These are phyloP conservation scores for Diabrotica virgifera DNA, from an alignment of 1,140 invertebrate genomes.

Conservation along the genomic window DNA sequence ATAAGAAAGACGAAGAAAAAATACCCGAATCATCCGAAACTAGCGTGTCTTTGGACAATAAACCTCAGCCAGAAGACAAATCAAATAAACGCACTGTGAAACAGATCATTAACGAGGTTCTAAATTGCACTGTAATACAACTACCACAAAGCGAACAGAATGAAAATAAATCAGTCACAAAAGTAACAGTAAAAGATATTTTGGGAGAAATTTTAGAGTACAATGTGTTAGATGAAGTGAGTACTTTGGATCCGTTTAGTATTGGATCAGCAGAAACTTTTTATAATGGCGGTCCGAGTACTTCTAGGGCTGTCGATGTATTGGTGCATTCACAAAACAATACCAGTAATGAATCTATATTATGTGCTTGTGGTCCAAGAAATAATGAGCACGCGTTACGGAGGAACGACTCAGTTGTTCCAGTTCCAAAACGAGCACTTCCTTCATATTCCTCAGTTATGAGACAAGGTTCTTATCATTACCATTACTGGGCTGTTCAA, in stretches of 20 bases:
- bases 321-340: not conserved
- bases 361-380: not conserved
- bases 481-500: too few relatives aligned
- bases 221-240: not conserved
- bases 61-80: too few relatives aligned
- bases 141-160: not conserved
- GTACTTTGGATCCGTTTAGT: too few relatives aligned
- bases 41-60: too few relatives aligned
- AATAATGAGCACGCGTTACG: not conserved
- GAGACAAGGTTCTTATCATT: conserved; percentile 22
- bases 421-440: conserved; percentile 22
- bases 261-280: not conserved
- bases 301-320: not conserved
- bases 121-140: conserved; percentile 4
- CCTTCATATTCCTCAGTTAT: conserved; percentile 41
- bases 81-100: conserved; percentile 8
- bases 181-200: conserved; percentile 15
- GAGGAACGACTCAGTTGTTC: conserved; percentile 11
- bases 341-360: not conserved
- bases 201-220: conserved; percentile 13
- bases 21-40: too few relatives aligned
- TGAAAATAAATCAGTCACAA: not conserved
- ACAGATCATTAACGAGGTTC: conserved; percentile 9
- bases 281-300: not conserved
- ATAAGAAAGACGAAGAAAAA: too few relatives aligned